Evolutionary conservation across 2,113 vertebrate genomes (phyloP), one percentile per base, ranked within the genome.

Genomic region (Rana temporaria): DNA sequence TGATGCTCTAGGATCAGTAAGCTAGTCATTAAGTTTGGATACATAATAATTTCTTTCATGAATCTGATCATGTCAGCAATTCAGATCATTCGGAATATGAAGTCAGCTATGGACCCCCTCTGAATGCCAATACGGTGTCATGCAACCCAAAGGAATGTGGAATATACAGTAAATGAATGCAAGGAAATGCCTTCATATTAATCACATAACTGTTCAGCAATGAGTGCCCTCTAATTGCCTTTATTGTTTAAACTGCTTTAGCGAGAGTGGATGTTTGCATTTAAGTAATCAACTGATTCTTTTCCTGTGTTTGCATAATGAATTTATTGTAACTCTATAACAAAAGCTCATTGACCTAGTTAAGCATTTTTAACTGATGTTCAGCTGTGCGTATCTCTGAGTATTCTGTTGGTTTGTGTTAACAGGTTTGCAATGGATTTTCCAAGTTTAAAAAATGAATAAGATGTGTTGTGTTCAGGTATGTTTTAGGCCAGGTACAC

Each of bases 191-290:
- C 56, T 67, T 68, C 22, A 57, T 83, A 74, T 75, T 76, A 83
- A 83, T 83, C 62, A 73, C 30, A 60, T 38, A 68, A 75, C 71
- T 16, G 38, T 72, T 81, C 19, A 8, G 67, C 26, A 81, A 63
- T 81, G 79, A 81, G 79, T 52, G 60, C 69, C 24, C 32, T 19
- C 81, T 82, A 75, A 82, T 82, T 82, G 48, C n/a, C 20, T 67
- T 83, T 83, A 83, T 83, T 83, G 81, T 83, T 68, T 76, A 76
- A 83, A 60, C 63, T 42, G 72, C 70, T 68, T 67, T 75, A 67
- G 79, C 38, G 20, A 53, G 60, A 64, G 52, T 67, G 32, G 71
- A 83, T 83, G 81, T 76, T 83, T 83, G 81, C 34, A 67, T 67
- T 76, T n/a, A 48, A 60, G 81, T 74, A 76, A 83, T 76, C 76